phyloP scores from a whole-genome alignment of 1,140 invertebrate species.

The Dryas iulia region DNA sequence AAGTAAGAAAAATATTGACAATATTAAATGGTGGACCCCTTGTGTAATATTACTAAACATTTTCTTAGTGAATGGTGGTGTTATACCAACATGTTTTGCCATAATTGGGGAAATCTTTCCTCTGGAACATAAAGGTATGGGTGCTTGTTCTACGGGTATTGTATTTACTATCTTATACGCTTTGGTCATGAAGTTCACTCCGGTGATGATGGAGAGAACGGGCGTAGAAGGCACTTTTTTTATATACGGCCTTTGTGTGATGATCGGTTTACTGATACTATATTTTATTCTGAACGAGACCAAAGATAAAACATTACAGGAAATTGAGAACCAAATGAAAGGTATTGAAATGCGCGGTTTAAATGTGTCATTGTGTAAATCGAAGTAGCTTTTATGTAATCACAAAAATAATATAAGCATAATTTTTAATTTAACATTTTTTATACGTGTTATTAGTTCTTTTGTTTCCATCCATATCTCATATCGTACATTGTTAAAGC shows the following conservation, averaged over 20 bases:
- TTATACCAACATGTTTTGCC: constrained; percentile 43
- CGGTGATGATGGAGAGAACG: constrained; percentile 37
- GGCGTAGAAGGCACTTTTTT: constrained; percentile 42
- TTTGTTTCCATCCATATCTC: too few relatives aligned
- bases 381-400: too few relatives aligned
- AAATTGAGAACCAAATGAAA: constrained; percentile 52
- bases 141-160: constrained; percentile 38
- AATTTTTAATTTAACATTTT: too few relatives aligned
- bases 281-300: constrained; percentile 51
- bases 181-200: constrained; percentile 42
- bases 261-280: constrained; percentile 36
- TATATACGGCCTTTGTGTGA: constrained; percentile 39
- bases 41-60: constrained; percentile 39
- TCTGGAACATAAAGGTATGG: constrained; percentile 45
- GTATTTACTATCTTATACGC: constrained; percentile 41
- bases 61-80: constrained; percentile 42
- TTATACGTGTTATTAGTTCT: too few relatives aligned
- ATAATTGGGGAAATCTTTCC: constrained; percentile 50
- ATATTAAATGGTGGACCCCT: constrained; percentile 34
- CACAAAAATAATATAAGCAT: too few relatives aligned
- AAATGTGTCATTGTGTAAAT: too few relatives aligned
- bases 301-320: constrained; percentile 54
- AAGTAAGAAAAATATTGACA: constrained; percentile 6
- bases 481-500: too few relatives aligned
- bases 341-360: constrained; percentile 35